Evolutionary conservation across 37 sponge, comb jelly and placozoan species (phyloP), one percentile per base, ranked within the genome.

Genomic region (Sycon ciliatum): DNA sequence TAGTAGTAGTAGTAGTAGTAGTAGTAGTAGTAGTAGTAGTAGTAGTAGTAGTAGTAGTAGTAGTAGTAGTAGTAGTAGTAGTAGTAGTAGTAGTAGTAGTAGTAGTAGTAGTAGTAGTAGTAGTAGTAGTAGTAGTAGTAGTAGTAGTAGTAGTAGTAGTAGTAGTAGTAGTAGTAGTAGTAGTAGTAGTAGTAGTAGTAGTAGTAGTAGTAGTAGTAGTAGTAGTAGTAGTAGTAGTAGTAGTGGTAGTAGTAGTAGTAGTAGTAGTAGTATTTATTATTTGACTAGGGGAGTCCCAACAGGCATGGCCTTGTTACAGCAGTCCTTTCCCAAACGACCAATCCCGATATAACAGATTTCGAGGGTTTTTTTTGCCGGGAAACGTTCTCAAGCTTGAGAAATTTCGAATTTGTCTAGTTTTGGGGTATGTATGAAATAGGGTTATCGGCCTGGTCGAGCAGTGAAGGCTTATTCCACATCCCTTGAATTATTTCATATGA

Each of bases 1-100:
- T 46, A 46, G 52, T 46, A 46, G 52, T 46, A 46, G 52, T 46
- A 46, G 52, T 46, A 46, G 52, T 46, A 46, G 52, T 46, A 46
- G 52, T 46, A 46, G 52, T 46, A 46, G 52, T 46, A 46, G 52
- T 46, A 46, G 52, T 46, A 46, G 52, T 46, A 46, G 52, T 46
- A 46, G 52, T 46, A 46, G 52, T 46, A 46, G 52, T 46, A 46
- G 52, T 46, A 46, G 52, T 46, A 46, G 52, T 46, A 46, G 52
- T 46, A 46, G 52, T 46, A 46, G 52, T 46, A 46, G 52, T 46
- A 46, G 52, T 46, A 46, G 52, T 46, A 46, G 52, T 46, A 46
- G 52, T 46, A 46, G 52, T 46, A 46, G 52, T 46, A 46, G 52
- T 46, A 46, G 52, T 46, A 46, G 52, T 46, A 46, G 52, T 46